Evolutionary conservation across 2,797 vertebrate genomes (phyloP), one percentile per base, ranked within the genome.

Genomic region (Diplodus puntazzo): DNA sequence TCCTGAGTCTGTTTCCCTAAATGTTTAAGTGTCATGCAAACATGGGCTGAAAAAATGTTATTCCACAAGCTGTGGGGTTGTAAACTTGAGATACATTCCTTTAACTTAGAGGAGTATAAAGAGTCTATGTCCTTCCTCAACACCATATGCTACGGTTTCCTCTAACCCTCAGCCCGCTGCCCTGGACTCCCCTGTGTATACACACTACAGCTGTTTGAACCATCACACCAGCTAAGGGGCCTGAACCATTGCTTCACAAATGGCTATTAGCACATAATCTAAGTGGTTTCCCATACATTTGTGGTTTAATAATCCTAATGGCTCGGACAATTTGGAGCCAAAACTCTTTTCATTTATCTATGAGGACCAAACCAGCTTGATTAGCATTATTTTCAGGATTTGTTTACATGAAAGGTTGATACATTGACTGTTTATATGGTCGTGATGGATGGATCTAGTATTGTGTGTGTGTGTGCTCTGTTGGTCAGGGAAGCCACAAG

Each of bases 161-260:
- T 86, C 67, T 72, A 63, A 62, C 52, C 79, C 43, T 55, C 25
- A 67, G 27, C 69, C 70, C 70, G 59, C 73, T 68, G 68, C 42
- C 80, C 60, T 53, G 60, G 54, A 65, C 65, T 73, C 63, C 61
- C 64, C 27, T 66, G 74, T 79, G 82, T 87, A 49, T 78, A 86
- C 75, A 68, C 52, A 16, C 45, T 52, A 78, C 93, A 93, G 92
- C 93, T 94, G 94, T 86, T 89, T 55, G 34, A 81, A 60, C 65
- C 81, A 60, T 92, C 79, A 82, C 34, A 65, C 59, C 57, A 79
- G 82, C 63, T 79, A 52, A 75, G 45, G 54, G 43, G 20, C 48
- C 54, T 66, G 18, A 72, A 63, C 53, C 65, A 64, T 81, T 73
- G 39, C 58, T 72, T 62, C 72, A 45, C 76, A 82, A 80, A 87